Percentiles rank a stretch among this genome's conserved stretches.
Evolutionary conservation across 2,888 invertebrate genomes (phyloP).

Genomic region (Drosophila lacicola): DNA sequence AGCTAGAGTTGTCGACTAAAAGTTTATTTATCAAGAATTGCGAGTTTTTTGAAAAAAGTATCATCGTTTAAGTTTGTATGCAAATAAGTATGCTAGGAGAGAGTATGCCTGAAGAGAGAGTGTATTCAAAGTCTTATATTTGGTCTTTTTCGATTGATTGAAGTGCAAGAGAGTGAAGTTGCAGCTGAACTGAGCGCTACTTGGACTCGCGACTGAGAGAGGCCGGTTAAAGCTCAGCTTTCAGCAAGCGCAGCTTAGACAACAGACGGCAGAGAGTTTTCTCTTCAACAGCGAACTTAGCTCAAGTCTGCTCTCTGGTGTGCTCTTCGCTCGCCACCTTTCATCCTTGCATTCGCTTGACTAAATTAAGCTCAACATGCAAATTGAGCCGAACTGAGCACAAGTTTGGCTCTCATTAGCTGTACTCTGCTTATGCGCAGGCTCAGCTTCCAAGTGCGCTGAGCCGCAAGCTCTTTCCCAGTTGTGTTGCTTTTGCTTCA

Average conservation of each 20-base stretch:
- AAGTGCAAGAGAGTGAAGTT: not conserved
- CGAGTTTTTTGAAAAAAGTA: too few relatives aligned
- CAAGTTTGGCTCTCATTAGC: not conserved
- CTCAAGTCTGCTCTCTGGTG: too few relatives aligned
- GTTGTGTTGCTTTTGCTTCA: not conserved
- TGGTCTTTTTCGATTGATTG: too few relatives aligned
- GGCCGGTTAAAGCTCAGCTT: too few relatives aligned
- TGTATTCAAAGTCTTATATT: too few relatives aligned
- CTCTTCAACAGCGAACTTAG: too few relatives aligned
- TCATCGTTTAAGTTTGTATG: not conserved
- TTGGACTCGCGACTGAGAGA: not conserved
- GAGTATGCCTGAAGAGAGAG: too few relatives aligned
- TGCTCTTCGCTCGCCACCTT: too few relatives aligned
- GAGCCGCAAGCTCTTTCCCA: not conserved
- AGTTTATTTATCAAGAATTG: too few relatives aligned
- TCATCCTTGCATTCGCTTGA: not conserved
- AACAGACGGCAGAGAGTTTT: too few relatives aligned
- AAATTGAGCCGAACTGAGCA: not conserved
- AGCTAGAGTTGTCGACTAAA: too few relatives aligned
- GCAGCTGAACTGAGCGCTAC: not conserved
- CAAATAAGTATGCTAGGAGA: constrained; percentile 10
- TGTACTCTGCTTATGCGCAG: not conserved
- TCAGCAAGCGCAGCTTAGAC: too few relatives aligned
- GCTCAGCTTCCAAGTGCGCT: not conserved
- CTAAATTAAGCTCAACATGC: not conserved